Evolutionary conservation across 2,113 vertebrate species (phyloP).

Genomic region (Riparia riparia): DNA sequence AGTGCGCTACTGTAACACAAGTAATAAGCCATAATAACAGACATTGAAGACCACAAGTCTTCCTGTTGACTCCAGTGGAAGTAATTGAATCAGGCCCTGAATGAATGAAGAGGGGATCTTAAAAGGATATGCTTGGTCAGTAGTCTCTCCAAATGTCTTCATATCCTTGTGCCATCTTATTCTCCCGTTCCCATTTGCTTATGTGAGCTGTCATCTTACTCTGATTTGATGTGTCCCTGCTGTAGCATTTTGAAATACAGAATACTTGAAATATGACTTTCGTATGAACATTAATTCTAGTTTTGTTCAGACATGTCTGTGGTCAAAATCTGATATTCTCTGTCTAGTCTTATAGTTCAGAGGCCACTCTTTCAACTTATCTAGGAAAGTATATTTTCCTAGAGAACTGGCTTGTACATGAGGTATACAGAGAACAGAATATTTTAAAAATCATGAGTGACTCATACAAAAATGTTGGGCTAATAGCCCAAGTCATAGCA

Average conservation of each 20-base stretch:
- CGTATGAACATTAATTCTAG: not conserved
- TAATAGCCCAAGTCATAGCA: not conserved
- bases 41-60: conserved; percentile 31
- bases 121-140: conserved; percentile 20
- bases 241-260: conserved; percentile 24
- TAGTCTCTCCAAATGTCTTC: conserved; percentile 9
- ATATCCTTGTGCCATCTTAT: not conserved
- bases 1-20: conserved; percentile 25
- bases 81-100: conserved; percentile 41
- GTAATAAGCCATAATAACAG: conserved; percentile 20
- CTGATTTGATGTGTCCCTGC: not conserved
- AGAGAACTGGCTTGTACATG: not conserved
- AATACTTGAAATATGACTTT: conserved; percentile 24
- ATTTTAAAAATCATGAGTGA: conserved; percentile 13
- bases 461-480: conserved; percentile 8
- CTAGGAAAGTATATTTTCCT: conserved; percentile 29
- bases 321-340: conserved; percentile 45
- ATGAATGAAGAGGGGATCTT: conserved; percentile 36
- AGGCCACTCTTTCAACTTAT: not conserved
- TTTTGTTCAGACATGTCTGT: conserved; percentile 13
- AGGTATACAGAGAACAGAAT: not conserved
- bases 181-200: not conserved
- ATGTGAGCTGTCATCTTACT: conserved; percentile 39
- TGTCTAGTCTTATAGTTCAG: not conserved
- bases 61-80: conserved; percentile 38